A percentile compares a stretch with the other conserved stretches of the same genome.
These are phyloP conservation scores for Alligator sinensis DNA, from an alignment of 2,113 vertebrate species.

Conservation along the genomic window DNA sequence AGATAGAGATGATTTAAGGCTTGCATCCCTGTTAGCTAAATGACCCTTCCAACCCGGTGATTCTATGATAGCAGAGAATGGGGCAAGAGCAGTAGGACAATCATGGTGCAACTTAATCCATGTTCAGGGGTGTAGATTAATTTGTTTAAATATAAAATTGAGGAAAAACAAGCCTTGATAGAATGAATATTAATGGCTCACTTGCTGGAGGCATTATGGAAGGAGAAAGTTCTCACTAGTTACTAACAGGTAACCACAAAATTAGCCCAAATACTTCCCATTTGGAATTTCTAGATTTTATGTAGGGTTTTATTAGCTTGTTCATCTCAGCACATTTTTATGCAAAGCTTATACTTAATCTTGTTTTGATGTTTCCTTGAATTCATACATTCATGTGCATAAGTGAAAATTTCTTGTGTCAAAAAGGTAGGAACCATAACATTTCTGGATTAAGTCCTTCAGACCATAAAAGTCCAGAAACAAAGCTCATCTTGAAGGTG, in stretches of 20 bases:
- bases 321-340: neutral
- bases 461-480: neutral
- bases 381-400: no score
- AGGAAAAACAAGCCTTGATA: neutral
- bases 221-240: neutral
- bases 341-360: no score
- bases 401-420: no score
- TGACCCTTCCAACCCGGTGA: no score
- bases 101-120: neutral
- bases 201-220: neutral
- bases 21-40: no score
- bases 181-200: neutral
- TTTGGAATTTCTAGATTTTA: neutral
- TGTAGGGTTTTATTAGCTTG: neutral
- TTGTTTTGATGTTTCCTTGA: no score
- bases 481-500: neutral
- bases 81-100: slow-evolving; percentile 24
- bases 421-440: neutral
- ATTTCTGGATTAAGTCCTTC: neutral
- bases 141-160: neutral
- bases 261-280: slow-evolving; percentile 11
- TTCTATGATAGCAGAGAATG: neutral
- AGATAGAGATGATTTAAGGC: no score
- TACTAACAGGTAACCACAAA: neutral
- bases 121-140: neutral